Conservation (phyloP, 2,888 invertebrate species). For the Noctua pronuba region DNA sequence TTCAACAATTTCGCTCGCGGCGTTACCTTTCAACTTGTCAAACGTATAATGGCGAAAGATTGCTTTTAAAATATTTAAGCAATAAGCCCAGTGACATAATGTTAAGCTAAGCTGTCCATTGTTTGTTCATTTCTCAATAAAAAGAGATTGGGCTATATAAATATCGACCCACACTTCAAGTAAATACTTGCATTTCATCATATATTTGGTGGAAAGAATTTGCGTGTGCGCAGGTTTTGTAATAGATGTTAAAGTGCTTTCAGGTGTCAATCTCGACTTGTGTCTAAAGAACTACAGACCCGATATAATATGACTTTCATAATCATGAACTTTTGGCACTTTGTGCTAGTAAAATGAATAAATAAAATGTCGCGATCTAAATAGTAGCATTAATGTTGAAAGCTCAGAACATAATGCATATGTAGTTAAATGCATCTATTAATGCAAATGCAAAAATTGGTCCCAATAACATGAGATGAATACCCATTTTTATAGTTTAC, state of each 20-base stretch:
- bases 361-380: constrained; percentile 12
- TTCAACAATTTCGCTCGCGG: constrained; percentile 36
- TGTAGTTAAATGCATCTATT: neutral
- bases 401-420: neutral
- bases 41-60: constrained; percentile 37
- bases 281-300: too few species aligned
- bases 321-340: neutral
- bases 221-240: constrained; percentile 17
- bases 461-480: neutral
- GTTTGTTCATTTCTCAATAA: constrained; percentile 61
- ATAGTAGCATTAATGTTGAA: neutral
- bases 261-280: neutral
- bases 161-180: constrained; percentile 51
- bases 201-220: constrained; percentile 21
- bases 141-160: constrained; percentile 39
- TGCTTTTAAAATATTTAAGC: constrained; percentile 49
- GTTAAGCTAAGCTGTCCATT: constrained; percentile 41
- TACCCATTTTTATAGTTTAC: too few species aligned
- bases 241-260: constrained; percentile 9
- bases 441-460: constrained; percentile 5
- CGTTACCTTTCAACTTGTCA: constrained; percentile 32
- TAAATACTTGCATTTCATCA: constrained; percentile 50
- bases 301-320: too few species aligned
- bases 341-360: neutral
- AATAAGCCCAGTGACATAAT: constrained; percentile 48